Base-by-base conservation (phyloP, 2,888 invertebrate species). In the Crocallis elinguaria region DNA sequence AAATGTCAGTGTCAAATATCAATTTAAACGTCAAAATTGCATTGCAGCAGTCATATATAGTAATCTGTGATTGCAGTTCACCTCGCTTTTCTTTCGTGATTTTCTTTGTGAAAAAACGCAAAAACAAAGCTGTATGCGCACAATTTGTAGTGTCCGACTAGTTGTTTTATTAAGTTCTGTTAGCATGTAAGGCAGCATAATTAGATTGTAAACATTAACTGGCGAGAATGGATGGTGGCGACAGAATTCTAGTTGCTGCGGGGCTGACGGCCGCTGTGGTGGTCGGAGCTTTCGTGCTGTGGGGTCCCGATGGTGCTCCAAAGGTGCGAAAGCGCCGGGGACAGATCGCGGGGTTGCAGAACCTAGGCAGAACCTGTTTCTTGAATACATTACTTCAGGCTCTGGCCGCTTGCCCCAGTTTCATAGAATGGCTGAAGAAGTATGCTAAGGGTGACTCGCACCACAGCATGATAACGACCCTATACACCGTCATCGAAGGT, bases 311-410 rank as follows among this genome's bases (percentile, higher is more conserved):
- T 0, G 93, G 94, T 67, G 92, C 95, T 68, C 85, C 94, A 3
- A 90, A 93, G 53, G 85, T 93, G 49, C 88, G 94, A 27, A 93
- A 94, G 72, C 88, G 94, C 21, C 89, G 94, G 69, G 97, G 96
- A 14, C 94, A 96, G 78, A 93, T 97, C 45, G 94, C 96, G 17
- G 98, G 98, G 6, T 92, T 98, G 27, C 95, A 96, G 64, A 98
- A 98, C 89, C 93, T 98, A 60, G 98, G 98, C 32, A 95, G 96
- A 66, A 98, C 98, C 0, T 98, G 98, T 84, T 98, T 98, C 80
- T 88, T 98, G 46, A 98, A 98, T 87, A 96, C 98, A 0, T 89
- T 98, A 37, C 91, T 98, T 17, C 98, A 98, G 88, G 96, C 97
- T 1, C 88, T 98, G 64, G 97, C 98, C 16, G 96, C 98, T 2